Conservation (phyloP, 2,888 invertebrate species). For the Aphodius sticticus region DNA sequence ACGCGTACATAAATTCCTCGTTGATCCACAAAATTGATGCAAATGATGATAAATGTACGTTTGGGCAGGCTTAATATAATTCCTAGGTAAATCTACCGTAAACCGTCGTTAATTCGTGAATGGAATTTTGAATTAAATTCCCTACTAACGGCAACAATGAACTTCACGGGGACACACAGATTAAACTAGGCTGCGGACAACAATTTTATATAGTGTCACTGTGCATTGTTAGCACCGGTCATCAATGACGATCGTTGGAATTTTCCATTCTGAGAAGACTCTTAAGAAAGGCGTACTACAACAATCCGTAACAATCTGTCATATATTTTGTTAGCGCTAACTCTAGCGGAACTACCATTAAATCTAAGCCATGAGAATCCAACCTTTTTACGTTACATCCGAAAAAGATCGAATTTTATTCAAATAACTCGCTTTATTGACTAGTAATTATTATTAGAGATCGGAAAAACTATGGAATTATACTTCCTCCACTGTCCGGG, state of each 20-base stretch:
- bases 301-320: conserved; percentile 31
- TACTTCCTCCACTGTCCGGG: no score
- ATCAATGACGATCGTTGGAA: conserved; percentile 27
- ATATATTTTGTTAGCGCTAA: conserved; percentile 31
- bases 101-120: conserved; percentile 7
- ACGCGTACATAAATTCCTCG: not conserved
- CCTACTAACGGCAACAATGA: conserved; percentile 30
- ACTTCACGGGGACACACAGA: conserved; percentile 31
- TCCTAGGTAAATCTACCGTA: not conserved
- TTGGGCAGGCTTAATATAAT: not conserved
- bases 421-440: no score
- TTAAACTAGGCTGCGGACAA: conserved; percentile 28
- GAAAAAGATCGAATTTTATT: no score
- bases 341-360: conserved; percentile 30
- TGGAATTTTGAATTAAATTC: conserved; percentile 36
- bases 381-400: conserved; percentile 17
- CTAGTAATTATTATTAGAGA: no score
- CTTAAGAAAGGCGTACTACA: conserved; percentile 27
- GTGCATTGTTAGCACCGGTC: conserved; percentile 28
- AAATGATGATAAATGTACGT: not conserved
- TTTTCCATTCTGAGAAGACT: conserved; percentile 31
- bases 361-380: conserved; percentile 33
- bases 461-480: no score
- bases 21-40: not conserved
- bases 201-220: conserved; percentile 33